Evolutionary conservation across 2,113 vertebrate species (phyloP).

Genomic region (Thamnaconus septentrionalis): DNA sequence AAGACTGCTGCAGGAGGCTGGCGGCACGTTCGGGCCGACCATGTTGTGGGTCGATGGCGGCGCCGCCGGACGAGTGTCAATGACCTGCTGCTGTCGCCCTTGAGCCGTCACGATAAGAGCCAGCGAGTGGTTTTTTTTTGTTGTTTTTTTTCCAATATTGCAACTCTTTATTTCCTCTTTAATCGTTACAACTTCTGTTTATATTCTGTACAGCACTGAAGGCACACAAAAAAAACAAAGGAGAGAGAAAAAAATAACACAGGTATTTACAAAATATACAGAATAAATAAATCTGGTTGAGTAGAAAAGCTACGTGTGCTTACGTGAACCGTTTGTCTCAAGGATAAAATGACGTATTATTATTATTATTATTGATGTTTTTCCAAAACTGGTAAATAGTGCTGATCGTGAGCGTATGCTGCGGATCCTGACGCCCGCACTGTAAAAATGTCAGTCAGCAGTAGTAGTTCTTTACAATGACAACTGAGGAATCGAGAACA

Average conservation of each 20-base stretch:
- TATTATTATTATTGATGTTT: too few species aligned
- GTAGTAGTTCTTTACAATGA: constrained; percentile 16
- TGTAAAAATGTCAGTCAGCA: constrained; percentile 11
- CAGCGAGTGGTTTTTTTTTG: background rate
- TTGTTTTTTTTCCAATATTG: constrained; percentile 33
- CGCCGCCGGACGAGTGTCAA: constrained; percentile 2
- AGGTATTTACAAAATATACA: constrained; percentile 89
- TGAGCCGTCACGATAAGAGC: background rate
- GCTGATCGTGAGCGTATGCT: too few species aligned
- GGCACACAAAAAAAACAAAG: constrained; percentile 76
- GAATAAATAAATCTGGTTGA: constrained; percentile 91
- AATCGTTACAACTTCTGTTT: constrained; percentile 72
- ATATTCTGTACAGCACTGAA: constrained; percentile 84
- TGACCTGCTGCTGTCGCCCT: background rate
- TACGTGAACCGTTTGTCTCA: constrained; percentile 57
- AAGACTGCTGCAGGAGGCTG: constrained; percentile 13
- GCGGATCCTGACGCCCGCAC: too few species aligned
- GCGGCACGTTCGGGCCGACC: background rate
- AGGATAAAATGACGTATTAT: background rate
- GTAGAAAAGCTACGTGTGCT: constrained; percentile 84
- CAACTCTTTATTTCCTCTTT: constrained; percentile 71
- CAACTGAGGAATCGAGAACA: constrained; percentile 12
- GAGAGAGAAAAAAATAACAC: constrained; percentile 62
- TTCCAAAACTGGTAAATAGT: too few species aligned
- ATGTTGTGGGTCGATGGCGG: background rate